phyloP scores from a whole-genome alignment of 92 coral and sea anemone genomes.

The Phenganax stokvisi region DNA sequence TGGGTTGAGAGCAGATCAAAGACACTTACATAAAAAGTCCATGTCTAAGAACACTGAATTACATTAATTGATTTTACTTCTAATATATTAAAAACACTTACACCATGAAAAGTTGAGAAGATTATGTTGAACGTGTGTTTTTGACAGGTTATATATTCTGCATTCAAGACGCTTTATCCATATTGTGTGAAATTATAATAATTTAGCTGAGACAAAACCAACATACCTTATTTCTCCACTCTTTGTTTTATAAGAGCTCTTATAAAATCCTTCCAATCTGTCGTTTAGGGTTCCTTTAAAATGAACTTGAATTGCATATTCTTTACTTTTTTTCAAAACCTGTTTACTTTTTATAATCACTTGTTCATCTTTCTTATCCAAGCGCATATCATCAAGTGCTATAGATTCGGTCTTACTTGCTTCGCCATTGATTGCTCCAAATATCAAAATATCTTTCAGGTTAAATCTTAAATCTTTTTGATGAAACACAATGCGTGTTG shows the following conservation, averaged over 20 bases:
- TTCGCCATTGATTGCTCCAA: conserved; percentile 26
- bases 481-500: conserved; percentile 61
- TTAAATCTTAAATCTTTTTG: conserved; percentile 44
- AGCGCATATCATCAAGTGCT: conserved; percentile 27
- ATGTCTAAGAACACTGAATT: too few species aligned
- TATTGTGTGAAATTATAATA: too few species aligned
- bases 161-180: too few species aligned
- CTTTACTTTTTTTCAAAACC: conserved; percentile 40
- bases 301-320: conserved; percentile 49
- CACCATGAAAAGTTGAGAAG: too few species aligned
- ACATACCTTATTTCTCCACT: conserved; percentile 63
- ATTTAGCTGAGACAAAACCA: not conserved
- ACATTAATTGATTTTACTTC: too few species aligned
- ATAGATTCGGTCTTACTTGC: conserved; percentile 45
- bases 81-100: too few species aligned
- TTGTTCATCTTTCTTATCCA: conserved; percentile 24
- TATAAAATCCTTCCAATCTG: conserved; percentile 72
- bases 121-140: too few species aligned
- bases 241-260: conserved; percentile 67
- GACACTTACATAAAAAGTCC: too few species aligned
- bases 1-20: too few species aligned
- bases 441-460: conserved; percentile 18
- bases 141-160: too few species aligned
- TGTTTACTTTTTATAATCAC: conserved; percentile 2
- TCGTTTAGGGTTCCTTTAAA: conserved; percentile 57